phyloP scores from a whole-genome alignment of 2,888 invertebrate genomes.

The Kuschelorhynchus macadamiae region DNA sequence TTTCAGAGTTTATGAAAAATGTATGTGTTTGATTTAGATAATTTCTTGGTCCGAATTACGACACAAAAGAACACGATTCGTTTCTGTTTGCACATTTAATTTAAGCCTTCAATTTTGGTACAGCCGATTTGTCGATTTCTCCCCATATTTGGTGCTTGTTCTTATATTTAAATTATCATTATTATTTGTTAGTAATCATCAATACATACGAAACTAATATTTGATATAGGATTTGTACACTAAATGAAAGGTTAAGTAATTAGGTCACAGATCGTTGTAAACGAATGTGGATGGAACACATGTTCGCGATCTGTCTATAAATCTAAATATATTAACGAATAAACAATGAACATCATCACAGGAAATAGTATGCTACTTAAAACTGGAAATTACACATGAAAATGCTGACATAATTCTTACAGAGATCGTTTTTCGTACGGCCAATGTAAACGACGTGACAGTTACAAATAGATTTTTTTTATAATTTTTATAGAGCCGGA shows the following conservation, averaged over 20 bases:
- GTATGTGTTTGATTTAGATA: no score
- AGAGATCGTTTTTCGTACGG: constrained; percentile 12
- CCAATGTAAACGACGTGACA: constrained; percentile 15
- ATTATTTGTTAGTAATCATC: not conserved
- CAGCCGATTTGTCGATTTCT: constrained; percentile 13
- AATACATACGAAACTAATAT: not conserved
- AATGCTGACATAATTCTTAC: constrained; percentile 27
- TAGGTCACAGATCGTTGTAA: constrained; percentile 28
- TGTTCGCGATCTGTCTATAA: constrained; percentile 50
- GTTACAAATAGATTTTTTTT: constrained; percentile 15
- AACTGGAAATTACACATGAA: constrained; percentile 35
- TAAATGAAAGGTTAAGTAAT: constrained; percentile 22
- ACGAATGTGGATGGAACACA: constrained; percentile 24
- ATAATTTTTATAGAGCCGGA: no score
- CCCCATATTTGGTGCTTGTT: constrained; percentile 19
- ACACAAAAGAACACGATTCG: no score
- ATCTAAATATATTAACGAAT: constrained; percentile 58
- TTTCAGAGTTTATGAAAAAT: no score
- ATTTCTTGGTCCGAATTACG: no score
- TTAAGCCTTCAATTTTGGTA: no score
- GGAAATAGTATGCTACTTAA: constrained; percentile 53
- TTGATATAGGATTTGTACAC: not conserved
- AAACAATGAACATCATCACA: constrained; percentile 60
- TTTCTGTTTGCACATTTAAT: no score
- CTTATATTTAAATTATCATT: constrained; percentile 3